Evolutionary conservation across 2,888 invertebrate species (phyloP).

Genomic region (Cylindroiulus punctatus): DNA sequence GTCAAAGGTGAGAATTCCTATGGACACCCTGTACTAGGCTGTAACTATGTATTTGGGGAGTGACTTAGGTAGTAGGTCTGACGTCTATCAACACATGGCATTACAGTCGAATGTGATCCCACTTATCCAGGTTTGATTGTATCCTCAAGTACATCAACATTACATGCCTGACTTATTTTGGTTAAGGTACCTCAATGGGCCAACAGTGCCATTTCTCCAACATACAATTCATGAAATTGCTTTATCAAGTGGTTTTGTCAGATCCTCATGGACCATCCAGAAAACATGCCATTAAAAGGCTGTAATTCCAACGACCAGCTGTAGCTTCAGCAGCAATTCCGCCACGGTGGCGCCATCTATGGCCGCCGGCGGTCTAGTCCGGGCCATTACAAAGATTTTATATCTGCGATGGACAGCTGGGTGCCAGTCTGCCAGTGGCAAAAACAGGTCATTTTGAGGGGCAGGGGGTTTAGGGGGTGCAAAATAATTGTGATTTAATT

Average conservation of each 20-base stretch:
- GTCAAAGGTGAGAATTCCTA: too few species aligned
- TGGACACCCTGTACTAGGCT: too few species aligned
- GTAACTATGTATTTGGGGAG: too few species aligned
- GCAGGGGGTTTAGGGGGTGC: background rate
- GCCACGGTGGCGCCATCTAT: background rate
- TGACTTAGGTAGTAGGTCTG: too few species aligned
- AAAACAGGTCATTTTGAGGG: background rate
- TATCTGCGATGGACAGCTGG: background rate
- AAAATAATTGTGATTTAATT: conserved; percentile 18
- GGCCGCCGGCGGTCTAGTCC: background rate
- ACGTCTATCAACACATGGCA: too few species aligned
- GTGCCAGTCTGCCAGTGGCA: background rate
- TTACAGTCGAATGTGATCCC: too few species aligned
- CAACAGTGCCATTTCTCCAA: too few species aligned
- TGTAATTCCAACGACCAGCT: background rate
- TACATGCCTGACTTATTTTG: too few species aligned
- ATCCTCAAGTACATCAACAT: too few species aligned
- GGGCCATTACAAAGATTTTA: background rate
- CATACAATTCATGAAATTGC: too few species aligned
- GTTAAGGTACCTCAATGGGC: too few species aligned
- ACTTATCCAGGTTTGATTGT: too few species aligned
- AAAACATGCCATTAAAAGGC: background rate
- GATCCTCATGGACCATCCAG: background rate
- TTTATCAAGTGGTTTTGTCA: background rate
- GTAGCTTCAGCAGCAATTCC: background rate